Evolutionary conservation across 2,888 invertebrate species (phyloP), one percentile per base, ranked within the genome.

Genomic region (Drosophila mimica): DNA sequence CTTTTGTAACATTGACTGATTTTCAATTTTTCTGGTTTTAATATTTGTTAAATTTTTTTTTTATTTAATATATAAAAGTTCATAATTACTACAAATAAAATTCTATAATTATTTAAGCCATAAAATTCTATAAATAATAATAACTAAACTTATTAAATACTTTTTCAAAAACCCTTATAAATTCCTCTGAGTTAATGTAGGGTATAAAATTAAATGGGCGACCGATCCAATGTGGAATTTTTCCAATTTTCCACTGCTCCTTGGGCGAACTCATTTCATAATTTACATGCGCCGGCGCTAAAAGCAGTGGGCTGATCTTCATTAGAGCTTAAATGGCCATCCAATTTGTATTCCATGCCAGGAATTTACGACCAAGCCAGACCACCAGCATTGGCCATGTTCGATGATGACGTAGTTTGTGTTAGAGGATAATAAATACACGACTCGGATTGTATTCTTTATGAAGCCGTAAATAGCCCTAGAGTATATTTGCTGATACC

Each of bases 221-320:
- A 20, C 25, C 30, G 2, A 6, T 38, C 9, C 13, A 28, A 28
- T 5, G 3, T n/a, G 13, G 11, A 17, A 7, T 30, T 40, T 3
- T 36, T 25, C 25, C 25, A 2, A 25, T 25, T 25, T 13, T 20
- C 17, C n/a, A 28, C 20, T n/a, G 20, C 34, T 43, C 25, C 28
- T 30, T 38, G 46, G 30, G 34, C 46, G 53, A 28, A 30, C 28
- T 4, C 43, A 53, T 61, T 30, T 25, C 51, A 65, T 69, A 73
- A 61, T 60, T 73, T 43, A 69, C 43, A 43, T 58, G 46, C 34
- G 70, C 58, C 74, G 88, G 86, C 86, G 87, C 88, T 85, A 85
- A 80, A 83, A 81, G 87, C 78, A 79, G 88, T 83, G 83, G 87
- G 88, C 76, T 64, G 87, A 88, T 87, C 83, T 85, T 79, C 84